These are phyloP conservation scores for Platysteira castanea DNA, from an alignment of 2,113 vertebrate species.

Conservation along the genomic window DNA sequence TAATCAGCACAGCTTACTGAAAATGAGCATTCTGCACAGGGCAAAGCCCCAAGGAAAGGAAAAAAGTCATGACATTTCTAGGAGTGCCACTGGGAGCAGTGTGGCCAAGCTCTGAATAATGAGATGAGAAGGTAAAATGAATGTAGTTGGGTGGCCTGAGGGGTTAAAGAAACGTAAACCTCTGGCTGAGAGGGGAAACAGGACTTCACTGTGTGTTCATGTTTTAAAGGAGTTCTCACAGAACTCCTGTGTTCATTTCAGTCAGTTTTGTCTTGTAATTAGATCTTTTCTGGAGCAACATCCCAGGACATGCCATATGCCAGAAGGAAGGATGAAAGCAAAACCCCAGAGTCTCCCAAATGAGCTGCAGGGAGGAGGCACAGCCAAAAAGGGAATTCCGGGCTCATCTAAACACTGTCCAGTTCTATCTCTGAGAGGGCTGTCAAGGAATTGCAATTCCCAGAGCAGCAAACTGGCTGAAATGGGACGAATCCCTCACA, in stretches of 20 bases:
- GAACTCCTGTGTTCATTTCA: background rate
- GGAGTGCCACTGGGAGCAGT: constrained; percentile 1
- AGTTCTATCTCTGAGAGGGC: background rate
- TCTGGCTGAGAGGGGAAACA: background rate
- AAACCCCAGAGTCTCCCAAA: background rate
- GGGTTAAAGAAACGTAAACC: background rate
- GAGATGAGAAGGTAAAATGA: constrained; percentile 18
- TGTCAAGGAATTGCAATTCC: background rate
- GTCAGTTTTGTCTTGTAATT: background rate
- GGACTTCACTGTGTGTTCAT: background rate
- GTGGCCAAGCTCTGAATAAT: constrained; percentile 2
- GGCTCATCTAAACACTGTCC: background rate
- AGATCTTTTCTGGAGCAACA: background rate
- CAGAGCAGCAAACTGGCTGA: background rate
- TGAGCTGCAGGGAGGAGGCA: background rate
- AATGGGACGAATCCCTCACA: background rate
- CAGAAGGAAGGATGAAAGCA: background rate
- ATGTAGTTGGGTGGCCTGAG: background rate
- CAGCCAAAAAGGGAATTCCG: background rate
- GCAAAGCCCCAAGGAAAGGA: background rate
- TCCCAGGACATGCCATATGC: fast-evolving
- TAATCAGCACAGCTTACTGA: constrained; percentile 18
- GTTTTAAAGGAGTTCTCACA: background rate
- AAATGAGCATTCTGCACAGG: background rate
- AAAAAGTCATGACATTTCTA: constrained; percentile 55